Evolutionary conservation across 2,797 vertebrate species (phyloP).

Genomic region (Peromyscus melanophrys): DNA sequence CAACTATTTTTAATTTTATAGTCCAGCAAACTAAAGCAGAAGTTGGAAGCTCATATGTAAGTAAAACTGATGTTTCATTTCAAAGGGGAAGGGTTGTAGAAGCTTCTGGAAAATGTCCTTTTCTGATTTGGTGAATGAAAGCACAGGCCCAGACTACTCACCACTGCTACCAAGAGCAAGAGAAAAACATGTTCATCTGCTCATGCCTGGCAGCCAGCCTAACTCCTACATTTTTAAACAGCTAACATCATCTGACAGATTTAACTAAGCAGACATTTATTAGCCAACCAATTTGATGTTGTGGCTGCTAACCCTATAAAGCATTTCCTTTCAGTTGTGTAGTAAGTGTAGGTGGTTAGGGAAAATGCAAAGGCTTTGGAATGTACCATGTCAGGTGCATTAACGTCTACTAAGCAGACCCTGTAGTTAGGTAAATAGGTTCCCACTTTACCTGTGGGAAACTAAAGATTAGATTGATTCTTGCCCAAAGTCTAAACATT

Average conservation of each 20-base stretch:
- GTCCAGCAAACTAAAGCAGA: conserved; percentile 96
- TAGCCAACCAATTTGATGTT: background rate
- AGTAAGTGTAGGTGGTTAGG: background rate
- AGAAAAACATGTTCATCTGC: background rate
- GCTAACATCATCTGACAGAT: background rate
- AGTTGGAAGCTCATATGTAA: conserved; percentile 98
- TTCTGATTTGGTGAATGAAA: conserved; percentile 56
- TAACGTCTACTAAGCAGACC: background rate
- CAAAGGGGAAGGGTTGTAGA: conserved; percentile 64
- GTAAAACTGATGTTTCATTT: conserved; percentile 87
- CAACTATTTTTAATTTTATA: conserved; percentile 86
- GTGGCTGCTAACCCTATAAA: background rate
- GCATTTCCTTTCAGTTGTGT: conserved; percentile 13
- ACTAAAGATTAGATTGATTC: background rate
- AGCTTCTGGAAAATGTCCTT: conserved; percentile 53
- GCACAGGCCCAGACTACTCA: background rate
- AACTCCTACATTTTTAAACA: background rate
- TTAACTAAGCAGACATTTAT: background rate
- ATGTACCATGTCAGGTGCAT: background rate
- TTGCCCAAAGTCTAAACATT: background rate
- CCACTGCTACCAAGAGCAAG: background rate
- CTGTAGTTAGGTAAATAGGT: background rate
- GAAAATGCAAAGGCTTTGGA: background rate
- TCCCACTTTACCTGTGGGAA: conserved; percentile 25
- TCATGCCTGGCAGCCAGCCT: background rate